A percentile compares a stretch with the other conserved stretches of the same genome.
Conservation (phyloP, 2,797 vertebrate species). For the Glossophaga mutica region DNA sequence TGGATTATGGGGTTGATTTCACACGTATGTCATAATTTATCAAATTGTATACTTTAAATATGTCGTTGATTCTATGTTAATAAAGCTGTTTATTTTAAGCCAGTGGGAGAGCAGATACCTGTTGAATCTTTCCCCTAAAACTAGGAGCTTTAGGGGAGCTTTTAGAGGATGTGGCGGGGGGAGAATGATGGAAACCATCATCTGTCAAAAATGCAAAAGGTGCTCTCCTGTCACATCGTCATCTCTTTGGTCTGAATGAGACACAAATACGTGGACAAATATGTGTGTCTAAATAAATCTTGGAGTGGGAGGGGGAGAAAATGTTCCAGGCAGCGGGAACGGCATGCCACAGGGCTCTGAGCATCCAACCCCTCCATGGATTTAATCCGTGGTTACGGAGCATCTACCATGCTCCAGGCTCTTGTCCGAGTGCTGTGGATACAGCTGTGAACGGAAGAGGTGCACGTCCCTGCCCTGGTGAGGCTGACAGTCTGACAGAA, state of each 20-base stretch:
- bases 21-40: background rate
- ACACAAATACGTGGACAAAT: background rate
- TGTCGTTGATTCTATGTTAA: background rate
- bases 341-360: background rate
- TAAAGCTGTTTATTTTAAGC: background rate
- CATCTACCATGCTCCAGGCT: background rate
- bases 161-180: background rate
- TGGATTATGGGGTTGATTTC: background rate
- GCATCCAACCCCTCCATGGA: background rate
- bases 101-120: background rate
- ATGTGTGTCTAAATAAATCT: background rate
- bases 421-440: background rate
- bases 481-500: background rate
- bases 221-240: background rate
- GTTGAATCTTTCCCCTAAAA: background rate
- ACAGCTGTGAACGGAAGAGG: background rate
- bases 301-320: background rate
- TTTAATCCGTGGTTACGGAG: background rate
- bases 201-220: background rate
- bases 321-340: background rate
- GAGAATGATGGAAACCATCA: background rate
- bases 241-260: background rate
- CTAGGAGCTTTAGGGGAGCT: background rate
- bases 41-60: background rate
- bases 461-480: rapidly evolving